phyloP scores from a whole-genome alignment of 2,797 vertebrate species.

The Propithecus perrieri region DNA sequence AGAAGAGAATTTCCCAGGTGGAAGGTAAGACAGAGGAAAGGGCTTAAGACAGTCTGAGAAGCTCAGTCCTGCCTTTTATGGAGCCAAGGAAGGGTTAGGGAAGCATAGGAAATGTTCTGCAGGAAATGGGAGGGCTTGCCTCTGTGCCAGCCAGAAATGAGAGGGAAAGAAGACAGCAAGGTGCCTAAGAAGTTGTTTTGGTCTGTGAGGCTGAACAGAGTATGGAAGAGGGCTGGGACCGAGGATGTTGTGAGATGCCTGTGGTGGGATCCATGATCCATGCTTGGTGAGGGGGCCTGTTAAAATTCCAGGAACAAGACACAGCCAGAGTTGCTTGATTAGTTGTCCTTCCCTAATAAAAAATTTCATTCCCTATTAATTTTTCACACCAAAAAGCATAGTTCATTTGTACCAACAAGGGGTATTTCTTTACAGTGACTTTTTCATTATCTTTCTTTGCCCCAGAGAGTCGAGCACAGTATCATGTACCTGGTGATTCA shows the following conservation, averaged over 20 bases:
- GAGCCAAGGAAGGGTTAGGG: background rate
- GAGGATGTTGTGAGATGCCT: background rate
- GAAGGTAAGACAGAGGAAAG: background rate
- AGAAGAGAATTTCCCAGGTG: background rate
- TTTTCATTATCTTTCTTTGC: conserved; percentile 18
- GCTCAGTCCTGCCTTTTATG: background rate
- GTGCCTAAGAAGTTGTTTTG: background rate
- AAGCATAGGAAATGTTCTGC: conserved; percentile 11
- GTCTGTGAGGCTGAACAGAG: background rate
- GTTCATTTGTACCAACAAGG: background rate
- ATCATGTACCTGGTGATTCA: background rate
- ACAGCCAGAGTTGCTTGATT: background rate
- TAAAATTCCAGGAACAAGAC: background rate
- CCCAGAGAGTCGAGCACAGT: background rate
- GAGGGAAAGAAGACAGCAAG: background rate
- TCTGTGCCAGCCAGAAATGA: background rate
- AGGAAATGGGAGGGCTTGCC: background rate
- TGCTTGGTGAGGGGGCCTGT: background rate
- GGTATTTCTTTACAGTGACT: conserved; percentile 24
- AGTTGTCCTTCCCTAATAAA: background rate
- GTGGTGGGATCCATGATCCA: background rate
- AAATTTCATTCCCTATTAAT: conserved; percentile 10
- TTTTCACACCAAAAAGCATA: background rate
- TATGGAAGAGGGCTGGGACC: background rate
- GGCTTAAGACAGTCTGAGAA: background rate